These are phyloP conservation scores for Halichoerus grypus DNA, from an alignment of 2,113 vertebrate species.

Conservation along the genomic window DNA sequence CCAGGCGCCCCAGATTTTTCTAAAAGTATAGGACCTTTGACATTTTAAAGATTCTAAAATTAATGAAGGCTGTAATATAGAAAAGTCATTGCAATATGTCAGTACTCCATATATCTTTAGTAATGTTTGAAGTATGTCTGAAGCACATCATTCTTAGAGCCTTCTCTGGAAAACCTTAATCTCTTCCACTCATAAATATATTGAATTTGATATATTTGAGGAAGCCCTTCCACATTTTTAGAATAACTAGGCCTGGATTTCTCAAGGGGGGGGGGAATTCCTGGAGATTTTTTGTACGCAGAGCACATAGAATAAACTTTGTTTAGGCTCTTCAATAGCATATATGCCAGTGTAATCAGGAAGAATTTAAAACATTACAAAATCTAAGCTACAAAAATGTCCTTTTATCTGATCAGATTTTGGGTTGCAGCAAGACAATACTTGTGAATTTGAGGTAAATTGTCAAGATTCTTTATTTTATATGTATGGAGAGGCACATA, in stretches of 20 bases:
- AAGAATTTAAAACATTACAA: not conserved
- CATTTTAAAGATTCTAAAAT: not conserved
- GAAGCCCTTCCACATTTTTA: not conserved
- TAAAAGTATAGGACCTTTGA: not conserved
- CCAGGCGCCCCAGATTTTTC: not conserved
- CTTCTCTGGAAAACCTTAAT: not conserved
- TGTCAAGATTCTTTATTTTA: not conserved
- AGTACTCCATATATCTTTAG: not conserved
- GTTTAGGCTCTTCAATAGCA: not conserved
- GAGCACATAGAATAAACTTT: not conserved
- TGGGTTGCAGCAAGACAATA: not conserved
- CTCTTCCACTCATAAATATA: not conserved
- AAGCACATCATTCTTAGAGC: not conserved
- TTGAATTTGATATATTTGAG: not conserved
- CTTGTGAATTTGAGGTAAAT: not conserved
- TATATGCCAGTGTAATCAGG: not conserved
- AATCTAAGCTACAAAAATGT: not conserved
- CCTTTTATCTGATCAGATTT: not conserved
- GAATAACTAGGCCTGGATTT: not conserved
- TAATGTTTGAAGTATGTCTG: not conserved
- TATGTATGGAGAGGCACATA: not conserved
- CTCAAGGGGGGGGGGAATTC: accelerated
- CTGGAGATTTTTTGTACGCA: not conserved
- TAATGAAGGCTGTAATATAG: not conserved
- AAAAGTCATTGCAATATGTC: not conserved